Evolutionary conservation across 2,113 vertebrate species (phyloP), one percentile per base, ranked within the genome.

Genomic region (Himantopus leucocephalus): DNA sequence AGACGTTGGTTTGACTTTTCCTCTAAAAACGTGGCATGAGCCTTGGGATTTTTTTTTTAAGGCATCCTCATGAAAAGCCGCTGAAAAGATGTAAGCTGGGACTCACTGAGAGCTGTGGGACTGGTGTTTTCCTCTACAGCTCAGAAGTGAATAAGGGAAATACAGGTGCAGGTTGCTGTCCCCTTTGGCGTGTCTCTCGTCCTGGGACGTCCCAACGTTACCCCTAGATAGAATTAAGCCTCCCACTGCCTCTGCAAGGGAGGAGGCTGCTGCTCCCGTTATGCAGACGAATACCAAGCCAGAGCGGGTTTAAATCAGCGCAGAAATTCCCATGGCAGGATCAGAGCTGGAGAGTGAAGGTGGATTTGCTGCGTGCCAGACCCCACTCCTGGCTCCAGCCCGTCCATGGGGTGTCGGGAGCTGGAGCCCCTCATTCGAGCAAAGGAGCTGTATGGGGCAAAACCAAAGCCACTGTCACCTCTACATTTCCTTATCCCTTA

Each of bases 391-490:
- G 56, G n/a, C 43, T 79, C 47, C 56, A 48, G 48, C 63, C 41
- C 29, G 1, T 5, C 20, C 12, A 0, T 6, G 41, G 50, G 50
- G 8, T 45, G 29, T 21, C 43, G 45, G 63, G 52, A 94, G 47
- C 41, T 53, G 41, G 21, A 79, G 10, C 24, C 29, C 26, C 71
- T 82, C 0, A 0, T 56, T 29, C 1, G 3, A 14, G 43, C 15
- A 63, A 17, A 67, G 67, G 52, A 67, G 12, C 39, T 77, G 41
- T 71, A 26, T 56, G 23, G 60, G 52, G 17, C 24, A 45, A 12
- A 30, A 7, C 6, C 47, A 79, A 93, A 76, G 5, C 45, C 71
- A 50, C 23, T 13, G 9, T 52, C 70, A 21, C 47, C 66, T 41
- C 63, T 85, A 3, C 4, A 1, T 15, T 16, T 45, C 58, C 58